A percentile compares a stretch with the other conserved stretches of the same genome.
phyloP scores from a whole-genome alignment of 2,113 vertebrate genomes.

The Sitta europaea region DNA sequence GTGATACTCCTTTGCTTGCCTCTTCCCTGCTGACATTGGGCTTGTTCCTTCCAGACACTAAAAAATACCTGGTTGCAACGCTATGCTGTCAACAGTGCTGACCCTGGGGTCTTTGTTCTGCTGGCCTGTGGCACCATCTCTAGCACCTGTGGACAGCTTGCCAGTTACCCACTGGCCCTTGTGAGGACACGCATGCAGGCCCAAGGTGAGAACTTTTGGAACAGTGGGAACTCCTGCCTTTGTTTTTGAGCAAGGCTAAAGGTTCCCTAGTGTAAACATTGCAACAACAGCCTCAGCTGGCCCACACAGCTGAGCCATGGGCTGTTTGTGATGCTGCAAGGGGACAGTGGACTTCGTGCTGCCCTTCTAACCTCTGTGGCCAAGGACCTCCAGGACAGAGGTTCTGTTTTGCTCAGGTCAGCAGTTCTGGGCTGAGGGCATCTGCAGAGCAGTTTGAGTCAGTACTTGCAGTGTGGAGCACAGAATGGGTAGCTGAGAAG shows the following conservation, averaged over 20 bases:
- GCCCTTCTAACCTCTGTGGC: background rate
- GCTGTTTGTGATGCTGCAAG: background rate
- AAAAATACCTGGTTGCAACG: slow-evolving; percentile 92
- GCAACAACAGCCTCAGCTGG: background rate
- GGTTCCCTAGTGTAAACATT: background rate
- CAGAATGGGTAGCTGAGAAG: background rate
- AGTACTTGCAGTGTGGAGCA: background rate
- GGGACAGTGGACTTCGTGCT: slow-evolving; percentile 3
- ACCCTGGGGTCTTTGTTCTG: slow-evolving; percentile 92
- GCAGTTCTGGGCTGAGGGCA: background rate
- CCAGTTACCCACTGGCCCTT: slow-evolving; percentile 92
- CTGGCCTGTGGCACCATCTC: slow-evolving; percentile 94
- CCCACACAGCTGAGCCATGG: background rate
- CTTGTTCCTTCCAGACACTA: slow-evolving; percentile 77
- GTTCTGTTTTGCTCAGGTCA: background rate
- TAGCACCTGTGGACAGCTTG: slow-evolving; percentile 92
- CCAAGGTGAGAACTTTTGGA: slow-evolving; percentile 79
- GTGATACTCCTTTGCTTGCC: background rate
- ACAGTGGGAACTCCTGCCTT: background rate
- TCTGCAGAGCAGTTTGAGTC: background rate
- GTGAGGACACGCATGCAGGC: slow-evolving; percentile 97
- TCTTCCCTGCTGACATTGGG: background rate
- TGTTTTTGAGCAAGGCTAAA: background rate
- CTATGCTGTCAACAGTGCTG: slow-evolving; percentile 85
- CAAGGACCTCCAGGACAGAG: background rate